Evolutionary conservation across 1,140 invertebrate genomes (phyloP).

Genomic region (Cherax quadricarinatus): DNA sequence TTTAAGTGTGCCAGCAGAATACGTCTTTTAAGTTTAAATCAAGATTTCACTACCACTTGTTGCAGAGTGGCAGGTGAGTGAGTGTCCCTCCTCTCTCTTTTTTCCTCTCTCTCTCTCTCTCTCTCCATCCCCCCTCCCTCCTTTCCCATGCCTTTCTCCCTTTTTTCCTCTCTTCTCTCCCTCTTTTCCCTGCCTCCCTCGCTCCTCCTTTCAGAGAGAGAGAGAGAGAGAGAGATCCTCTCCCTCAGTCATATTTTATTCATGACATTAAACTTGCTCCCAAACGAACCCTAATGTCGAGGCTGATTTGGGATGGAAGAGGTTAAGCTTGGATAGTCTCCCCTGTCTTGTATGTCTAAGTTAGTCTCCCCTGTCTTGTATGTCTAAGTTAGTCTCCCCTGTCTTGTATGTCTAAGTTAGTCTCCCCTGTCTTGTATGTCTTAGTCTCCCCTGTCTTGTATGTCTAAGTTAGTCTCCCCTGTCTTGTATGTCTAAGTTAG

Average conservation of each 20-base stretch:
- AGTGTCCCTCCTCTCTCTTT: not conserved
- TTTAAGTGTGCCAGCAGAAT: no score
- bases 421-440: no score
- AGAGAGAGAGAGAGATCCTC: not conserved
- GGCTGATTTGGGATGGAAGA: slow-evolving; percentile 8
- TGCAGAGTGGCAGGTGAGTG: no score
- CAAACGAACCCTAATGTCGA: slow-evolving; percentile 22
- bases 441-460: no score
- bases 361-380: no score
- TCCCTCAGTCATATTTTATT: slow-evolving; percentile 33
- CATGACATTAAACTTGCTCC: slow-evolving; percentile 36
- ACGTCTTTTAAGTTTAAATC: no score
- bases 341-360: not conserved
- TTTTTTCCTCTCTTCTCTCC: not conserved
- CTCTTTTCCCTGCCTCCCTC: not conserved
- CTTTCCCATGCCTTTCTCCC: not conserved
- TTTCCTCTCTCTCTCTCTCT: not conserved
- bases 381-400: no score
- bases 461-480: no score
- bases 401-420: no score
- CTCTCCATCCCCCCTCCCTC: not conserved
- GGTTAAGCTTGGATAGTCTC: not conserved
- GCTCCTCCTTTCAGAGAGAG: no score
- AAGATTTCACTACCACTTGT: no score
- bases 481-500: no score